These are phyloP conservation scores for Tenebrosternarchus preto DNA, from an alignment of 2,113 vertebrate species.

Conservation along the genomic window DNA sequence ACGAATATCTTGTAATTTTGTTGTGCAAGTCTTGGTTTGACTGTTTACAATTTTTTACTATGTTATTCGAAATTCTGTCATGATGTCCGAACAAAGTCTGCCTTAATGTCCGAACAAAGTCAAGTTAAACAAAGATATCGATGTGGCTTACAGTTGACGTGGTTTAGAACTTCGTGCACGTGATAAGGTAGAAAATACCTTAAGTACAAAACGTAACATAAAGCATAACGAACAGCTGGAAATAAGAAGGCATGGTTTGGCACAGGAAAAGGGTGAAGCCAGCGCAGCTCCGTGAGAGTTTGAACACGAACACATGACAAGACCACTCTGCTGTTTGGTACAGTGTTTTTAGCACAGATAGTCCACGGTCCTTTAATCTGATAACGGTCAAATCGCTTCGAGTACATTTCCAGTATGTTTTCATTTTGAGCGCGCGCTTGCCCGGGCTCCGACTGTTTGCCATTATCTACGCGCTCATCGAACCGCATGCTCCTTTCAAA, in stretches of 20 bases:
- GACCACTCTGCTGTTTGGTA: conserved; percentile 94
- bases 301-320: conserved; percentile 94
- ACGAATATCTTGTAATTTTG: no score
- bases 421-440: conserved; percentile 40
- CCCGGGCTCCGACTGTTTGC: no score
- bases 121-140: no score
- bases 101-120: no score
- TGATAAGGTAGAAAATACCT: no score
- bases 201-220: no score
- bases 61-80: no score
- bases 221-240: conserved; percentile 56
- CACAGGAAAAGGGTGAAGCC: conserved; percentile 95
- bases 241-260: conserved; percentile 95
- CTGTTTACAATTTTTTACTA: no score
- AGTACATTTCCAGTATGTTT: conserved; percentile 59
- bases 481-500: not conserved
- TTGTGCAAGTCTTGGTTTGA: no score
- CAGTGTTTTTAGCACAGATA: conserved; percentile 91
- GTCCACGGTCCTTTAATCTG: not conserved
- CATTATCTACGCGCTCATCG: conserved; percentile 46
- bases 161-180: no score
- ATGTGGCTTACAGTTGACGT: no score
- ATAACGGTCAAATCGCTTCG: conserved; percentile 50
- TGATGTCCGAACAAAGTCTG: no score
- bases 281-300: conserved; percentile 83